A percentile compares a stretch with the other conserved stretches of the same genome.
These are phyloP conservation scores for Crossocerus cetratus DNA, from an alignment of 2,888 invertebrate genomes.

Conservation along the genomic window DNA sequence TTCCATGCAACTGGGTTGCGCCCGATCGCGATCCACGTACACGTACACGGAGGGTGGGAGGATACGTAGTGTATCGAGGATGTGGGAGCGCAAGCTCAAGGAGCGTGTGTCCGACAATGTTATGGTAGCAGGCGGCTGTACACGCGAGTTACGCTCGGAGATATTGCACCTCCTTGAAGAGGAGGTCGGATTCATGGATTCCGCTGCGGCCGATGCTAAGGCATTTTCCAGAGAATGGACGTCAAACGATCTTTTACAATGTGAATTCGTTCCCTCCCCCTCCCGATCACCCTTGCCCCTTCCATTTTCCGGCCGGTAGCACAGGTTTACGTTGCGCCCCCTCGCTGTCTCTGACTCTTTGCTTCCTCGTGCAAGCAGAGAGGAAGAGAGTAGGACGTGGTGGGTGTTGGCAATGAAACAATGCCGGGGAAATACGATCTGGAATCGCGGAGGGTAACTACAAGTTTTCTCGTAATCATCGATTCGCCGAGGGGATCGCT, in stretches of 20 bases:
- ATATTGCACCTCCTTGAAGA: constrained; percentile 29
- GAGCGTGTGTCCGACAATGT: constrained; percentile 33
- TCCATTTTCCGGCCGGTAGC: constrained; percentile 13
- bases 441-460: too few relatives aligned
- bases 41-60: too few relatives aligned
- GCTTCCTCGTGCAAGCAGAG: neutral
- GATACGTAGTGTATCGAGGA: constrained; percentile 20
- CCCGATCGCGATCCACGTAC: constrained; percentile 17
- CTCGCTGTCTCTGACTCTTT: neutral
- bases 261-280: constrained; percentile 32
- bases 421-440: too few relatives aligned
- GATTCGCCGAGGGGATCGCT: too few relatives aligned
- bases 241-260: constrained; percentile 32
- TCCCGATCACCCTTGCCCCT: neutral
- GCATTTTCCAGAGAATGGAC: constrained; percentile 31
- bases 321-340: neutral
- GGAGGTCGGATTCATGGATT: constrained; percentile 32
- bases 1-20: constrained; percentile 33
- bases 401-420: too few relatives aligned
- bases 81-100: constrained; percentile 22
- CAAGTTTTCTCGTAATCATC: too few relatives aligned
- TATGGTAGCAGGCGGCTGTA: constrained; percentile 19
- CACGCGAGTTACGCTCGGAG: constrained; percentile 14
- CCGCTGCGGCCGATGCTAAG: constrained; percentile 15
- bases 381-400: too few relatives aligned